These are phyloP conservation scores for Rhea americana DNA, from an alignment of 2,113 vertebrate species.

Conservation along the genomic window DNA sequence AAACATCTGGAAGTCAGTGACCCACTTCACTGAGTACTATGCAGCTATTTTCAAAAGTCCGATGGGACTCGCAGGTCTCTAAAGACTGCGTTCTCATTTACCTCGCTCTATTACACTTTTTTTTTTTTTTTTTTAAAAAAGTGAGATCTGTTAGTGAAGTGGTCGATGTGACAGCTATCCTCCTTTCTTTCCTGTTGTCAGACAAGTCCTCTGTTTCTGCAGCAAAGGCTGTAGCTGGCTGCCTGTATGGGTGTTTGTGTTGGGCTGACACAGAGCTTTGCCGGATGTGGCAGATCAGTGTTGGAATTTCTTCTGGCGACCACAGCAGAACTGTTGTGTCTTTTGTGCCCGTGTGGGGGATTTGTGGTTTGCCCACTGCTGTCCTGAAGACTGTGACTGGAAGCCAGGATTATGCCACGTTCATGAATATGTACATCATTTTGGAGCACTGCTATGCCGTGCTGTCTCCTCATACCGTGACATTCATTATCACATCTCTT, in stretches of 20 bases:
- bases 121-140: neutral
- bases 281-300: neutral
- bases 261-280: neutral
- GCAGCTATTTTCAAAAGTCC: neutral
- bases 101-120: neutral
- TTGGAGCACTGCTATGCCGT: conserved; percentile 9
- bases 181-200: neutral
- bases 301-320: neutral
- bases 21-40: neutral
- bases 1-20: neutral
- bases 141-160: neutral
- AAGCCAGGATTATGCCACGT: conserved; percentile 52
- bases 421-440: conserved; percentile 24
- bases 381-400: neutral
- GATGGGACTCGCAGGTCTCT: neutral
- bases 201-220: neutral
- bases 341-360: neutral
- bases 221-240: neutral
- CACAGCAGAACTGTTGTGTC: neutral
- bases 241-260: neutral
- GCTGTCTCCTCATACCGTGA: neutral
- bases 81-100: neutral
- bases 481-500: neutral
- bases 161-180: neutral
- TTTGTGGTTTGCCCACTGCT: neutral